phyloP scores from a whole-genome alignment of 2,888 invertebrate genomes.

The Eudasyphora cyanicolor region DNA sequence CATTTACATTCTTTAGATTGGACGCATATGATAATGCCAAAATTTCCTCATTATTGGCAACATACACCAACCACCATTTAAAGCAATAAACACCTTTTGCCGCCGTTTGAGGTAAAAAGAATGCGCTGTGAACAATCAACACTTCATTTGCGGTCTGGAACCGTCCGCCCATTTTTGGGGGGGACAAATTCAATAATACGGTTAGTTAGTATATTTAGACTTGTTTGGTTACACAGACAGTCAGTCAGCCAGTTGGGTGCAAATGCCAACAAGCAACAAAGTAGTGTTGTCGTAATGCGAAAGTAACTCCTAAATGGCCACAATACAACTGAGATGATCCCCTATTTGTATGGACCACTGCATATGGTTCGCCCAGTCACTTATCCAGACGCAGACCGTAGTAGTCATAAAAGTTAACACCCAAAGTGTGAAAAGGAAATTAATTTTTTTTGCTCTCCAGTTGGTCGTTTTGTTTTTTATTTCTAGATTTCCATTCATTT shows the following conservation, averaged over 20 bases:
- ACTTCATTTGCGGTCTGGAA: background rate
- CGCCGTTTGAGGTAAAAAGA: background rate
- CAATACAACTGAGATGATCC: background rate
- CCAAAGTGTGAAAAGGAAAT: background rate
- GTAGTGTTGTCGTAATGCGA: background rate
- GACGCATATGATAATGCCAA: background rate
- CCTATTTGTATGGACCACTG: background rate
- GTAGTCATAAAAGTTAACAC: background rate
- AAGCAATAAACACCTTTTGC: background rate
- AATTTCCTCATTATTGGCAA: background rate
- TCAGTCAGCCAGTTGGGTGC: background rate
- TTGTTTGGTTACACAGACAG: too few relatives aligned
- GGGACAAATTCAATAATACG: background rate
- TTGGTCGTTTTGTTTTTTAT: too few relatives aligned
- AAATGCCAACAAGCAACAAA: background rate
- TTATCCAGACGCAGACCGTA: background rate
- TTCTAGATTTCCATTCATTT: too few relatives aligned
- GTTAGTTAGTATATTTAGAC: background rate
- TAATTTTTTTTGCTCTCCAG: too few relatives aligned
- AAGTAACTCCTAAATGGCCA: background rate
- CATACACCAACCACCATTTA: background rate
- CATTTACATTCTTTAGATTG: background rate
- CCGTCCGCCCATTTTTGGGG: background rate
- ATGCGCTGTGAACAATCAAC: constrained; percentile 6
- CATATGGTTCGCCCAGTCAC: background rate